phyloP scores from a whole-genome alignment of 2,888 invertebrate species.

The Leucozona laternaria region DNA sequence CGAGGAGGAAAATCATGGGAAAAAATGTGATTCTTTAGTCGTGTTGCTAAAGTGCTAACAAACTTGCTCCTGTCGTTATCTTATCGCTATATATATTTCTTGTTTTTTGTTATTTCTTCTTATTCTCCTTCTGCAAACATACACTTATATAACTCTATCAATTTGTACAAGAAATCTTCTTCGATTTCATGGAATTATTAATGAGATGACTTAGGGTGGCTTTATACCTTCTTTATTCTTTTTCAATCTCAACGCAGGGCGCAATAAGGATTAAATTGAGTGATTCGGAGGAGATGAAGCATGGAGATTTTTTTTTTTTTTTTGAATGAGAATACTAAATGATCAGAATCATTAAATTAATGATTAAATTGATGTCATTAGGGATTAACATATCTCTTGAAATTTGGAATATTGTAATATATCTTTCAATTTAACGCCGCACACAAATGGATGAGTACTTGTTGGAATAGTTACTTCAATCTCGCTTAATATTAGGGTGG shows the following conservation, averaged over 20 bases:
- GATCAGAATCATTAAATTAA: slow-evolving; percentile 35
- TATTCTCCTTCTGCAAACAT: background rate
- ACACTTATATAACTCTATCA: slow-evolving; percentile 3
- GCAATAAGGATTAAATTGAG: background rate
- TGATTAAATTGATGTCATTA: slow-evolving; percentile 44
- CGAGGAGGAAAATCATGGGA: slow-evolving; percentile 5
- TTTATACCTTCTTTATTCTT: background rate
- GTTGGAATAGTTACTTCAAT: too few species aligned
- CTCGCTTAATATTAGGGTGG: background rate
- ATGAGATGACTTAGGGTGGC: slow-evolving; percentile 1
- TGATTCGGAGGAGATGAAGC: background rate
- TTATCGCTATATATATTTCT: background rate
- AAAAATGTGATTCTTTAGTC: background rate
- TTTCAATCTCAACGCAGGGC: background rate
- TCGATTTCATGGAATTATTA: slow-evolving; percentile 49
- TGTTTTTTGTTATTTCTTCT: background rate
- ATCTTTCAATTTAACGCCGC: slow-evolving; percentile 15
- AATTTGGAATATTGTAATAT: background rate
- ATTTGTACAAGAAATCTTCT: slow-evolving; percentile 54
- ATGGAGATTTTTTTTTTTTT: background rate
- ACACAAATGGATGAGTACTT: background rate
- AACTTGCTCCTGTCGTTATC: slow-evolving; percentile 2
- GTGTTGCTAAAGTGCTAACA: slow-evolving; percentile 21
- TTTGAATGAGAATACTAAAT: slow-evolving; percentile 43
- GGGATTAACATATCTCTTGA: slow-evolving; percentile 18